These are phyloP conservation scores for Himantopus leucocephalus DNA, from an alignment of 2,113 vertebrate species.

Conservation along the genomic window DNA sequence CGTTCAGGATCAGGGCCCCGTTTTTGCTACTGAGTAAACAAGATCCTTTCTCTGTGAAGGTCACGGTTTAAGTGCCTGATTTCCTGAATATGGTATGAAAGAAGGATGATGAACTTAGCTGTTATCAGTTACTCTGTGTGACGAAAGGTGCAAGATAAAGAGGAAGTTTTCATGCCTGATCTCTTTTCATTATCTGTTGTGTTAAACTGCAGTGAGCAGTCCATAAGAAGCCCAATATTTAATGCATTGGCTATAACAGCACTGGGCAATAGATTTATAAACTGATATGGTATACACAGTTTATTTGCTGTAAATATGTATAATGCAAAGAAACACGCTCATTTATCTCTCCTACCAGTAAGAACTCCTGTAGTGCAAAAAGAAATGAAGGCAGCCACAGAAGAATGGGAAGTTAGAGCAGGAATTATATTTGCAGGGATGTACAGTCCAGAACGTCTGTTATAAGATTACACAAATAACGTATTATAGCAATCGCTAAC, in stretches of 20 bases:
- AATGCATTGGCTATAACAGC: background rate
- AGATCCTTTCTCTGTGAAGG: background rate
- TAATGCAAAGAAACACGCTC: background rate
- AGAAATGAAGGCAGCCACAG: background rate
- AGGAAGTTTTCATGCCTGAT: constrained; percentile 15
- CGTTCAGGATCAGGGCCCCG: background rate
- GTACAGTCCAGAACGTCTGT: background rate
- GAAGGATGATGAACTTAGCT: constrained; percentile 35
- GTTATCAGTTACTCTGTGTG: constrained; percentile 19
- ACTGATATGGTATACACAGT: background rate
- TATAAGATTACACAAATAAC: background rate
- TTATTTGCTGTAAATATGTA: constrained; percentile 53
- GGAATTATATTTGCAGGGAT: background rate
- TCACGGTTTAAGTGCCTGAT: constrained; percentile 23
- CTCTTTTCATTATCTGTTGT: constrained; percentile 14
- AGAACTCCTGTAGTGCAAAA: background rate
- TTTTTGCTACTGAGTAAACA: background rate
- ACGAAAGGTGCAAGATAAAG: constrained; percentile 21
- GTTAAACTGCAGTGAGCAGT: background rate
- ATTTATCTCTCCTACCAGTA: constrained; percentile 8
- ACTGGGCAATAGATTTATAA: background rate
- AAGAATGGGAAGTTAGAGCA: background rate
- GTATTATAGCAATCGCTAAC: background rate
- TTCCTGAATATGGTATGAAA: constrained; percentile 19
- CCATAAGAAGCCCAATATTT: background rate